phyloP scores from a whole-genome alignment of 2,888 invertebrate genomes.

The Pristionchus japonicus region DNA sequence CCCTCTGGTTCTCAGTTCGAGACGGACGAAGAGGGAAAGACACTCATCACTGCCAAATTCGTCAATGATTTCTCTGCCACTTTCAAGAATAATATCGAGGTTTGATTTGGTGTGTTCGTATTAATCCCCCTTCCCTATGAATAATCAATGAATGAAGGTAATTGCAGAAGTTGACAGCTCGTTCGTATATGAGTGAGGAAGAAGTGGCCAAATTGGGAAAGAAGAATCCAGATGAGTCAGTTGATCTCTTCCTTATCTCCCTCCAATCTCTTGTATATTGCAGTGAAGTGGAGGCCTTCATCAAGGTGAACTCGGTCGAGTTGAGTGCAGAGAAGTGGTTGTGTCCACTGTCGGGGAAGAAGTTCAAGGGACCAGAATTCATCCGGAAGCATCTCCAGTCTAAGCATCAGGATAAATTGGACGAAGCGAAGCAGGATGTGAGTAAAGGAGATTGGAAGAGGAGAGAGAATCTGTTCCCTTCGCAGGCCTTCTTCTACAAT shows the following conservation, averaged over 20 bases:
- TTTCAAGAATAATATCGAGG: slow-evolving; percentile 92
- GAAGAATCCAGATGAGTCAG: slow-evolving; percentile 82
- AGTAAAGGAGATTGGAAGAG: neutral
- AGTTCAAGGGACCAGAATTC: slow-evolving; percentile 98
- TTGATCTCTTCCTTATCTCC: neutral
- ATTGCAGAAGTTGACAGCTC: slow-evolving; percentile 40
- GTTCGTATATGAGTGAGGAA: slow-evolving; percentile 81
- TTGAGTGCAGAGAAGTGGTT: slow-evolving; percentile 98
- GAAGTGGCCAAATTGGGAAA: slow-evolving; percentile 88
- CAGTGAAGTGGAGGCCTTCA: slow-evolving; percentile 90
- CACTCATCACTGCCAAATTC: slow-evolving; percentile 59
- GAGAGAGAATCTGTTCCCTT: neutral
- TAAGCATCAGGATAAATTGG: slow-evolving; percentile 95
- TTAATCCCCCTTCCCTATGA: neutral
- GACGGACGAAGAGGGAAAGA: slow-evolving; percentile 75
- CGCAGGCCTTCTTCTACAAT: slow-evolving; percentile 92
- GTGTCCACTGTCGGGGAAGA: slow-evolving; percentile 97
- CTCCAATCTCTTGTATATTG: neutral
- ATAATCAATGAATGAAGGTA: neutral
- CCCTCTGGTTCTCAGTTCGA: slow-evolving; percentile 83
- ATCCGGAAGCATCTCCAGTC: slow-evolving; percentile 98
- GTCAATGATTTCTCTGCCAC: slow-evolving; percentile 78
- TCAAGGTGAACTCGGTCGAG: slow-evolving; percentile 95
- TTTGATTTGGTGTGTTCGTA: slow-evolving; percentile 70
- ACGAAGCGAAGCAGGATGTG: slow-evolving; percentile 94